Percentiles rank a stretch among this genome's conserved stretches.
phyloP scores from a whole-genome alignment of 2,113 vertebrate species.

The Cyprinodon variegatus region DNA sequence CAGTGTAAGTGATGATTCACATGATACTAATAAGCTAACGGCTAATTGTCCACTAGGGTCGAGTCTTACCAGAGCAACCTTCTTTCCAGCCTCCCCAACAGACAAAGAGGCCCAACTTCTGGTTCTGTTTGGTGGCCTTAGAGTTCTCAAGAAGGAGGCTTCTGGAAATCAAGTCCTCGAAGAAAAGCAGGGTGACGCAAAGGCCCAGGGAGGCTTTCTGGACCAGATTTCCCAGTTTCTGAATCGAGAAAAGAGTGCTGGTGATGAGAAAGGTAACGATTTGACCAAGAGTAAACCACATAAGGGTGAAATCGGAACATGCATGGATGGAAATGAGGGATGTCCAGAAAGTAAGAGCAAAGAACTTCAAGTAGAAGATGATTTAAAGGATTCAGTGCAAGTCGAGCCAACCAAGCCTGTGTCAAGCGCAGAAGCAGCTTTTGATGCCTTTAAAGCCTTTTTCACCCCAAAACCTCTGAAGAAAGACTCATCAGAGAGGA shows the following conservation, averaged over 20 bases:
- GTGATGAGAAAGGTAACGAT: constrained; percentile 54
- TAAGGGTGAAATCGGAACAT: constrained; percentile 6
- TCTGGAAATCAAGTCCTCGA: constrained; percentile 65
- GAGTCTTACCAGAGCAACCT: constrained; percentile 50
- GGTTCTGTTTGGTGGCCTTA: constrained; percentile 87
- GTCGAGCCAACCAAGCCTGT: constrained; percentile 27
- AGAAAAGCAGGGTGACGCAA: constrained; percentile 51
- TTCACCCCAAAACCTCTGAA: constrained; percentile 86
- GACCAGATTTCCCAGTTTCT: constrained; percentile 90
- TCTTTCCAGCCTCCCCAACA: constrained; percentile 49
- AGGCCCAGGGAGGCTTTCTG: constrained; percentile 80
- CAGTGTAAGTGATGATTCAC: neutral
- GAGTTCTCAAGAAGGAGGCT: constrained; percentile 85
- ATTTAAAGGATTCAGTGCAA: constrained; percentile 15
- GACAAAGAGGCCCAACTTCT: constrained; percentile 86
- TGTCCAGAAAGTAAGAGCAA: constrained; percentile 61
- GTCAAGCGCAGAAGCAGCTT: constrained; percentile 83
- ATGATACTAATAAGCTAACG: constrained; percentile 4
- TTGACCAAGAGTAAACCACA: constrained; percentile 1
- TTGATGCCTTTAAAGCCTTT: constrained; percentile 92
- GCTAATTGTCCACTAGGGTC: constrained; percentile 28
- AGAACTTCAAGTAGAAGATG: constrained; percentile 25
- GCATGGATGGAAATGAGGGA: constrained; percentile 59
- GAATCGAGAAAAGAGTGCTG: constrained; percentile 78
- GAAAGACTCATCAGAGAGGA: constrained; percentile 81